Percentiles rank a stretch among this genome's conserved stretches.
phyloP scores from a whole-genome alignment of 2,888 invertebrate genomes.

The Dichetophora obliterata region DNA sequence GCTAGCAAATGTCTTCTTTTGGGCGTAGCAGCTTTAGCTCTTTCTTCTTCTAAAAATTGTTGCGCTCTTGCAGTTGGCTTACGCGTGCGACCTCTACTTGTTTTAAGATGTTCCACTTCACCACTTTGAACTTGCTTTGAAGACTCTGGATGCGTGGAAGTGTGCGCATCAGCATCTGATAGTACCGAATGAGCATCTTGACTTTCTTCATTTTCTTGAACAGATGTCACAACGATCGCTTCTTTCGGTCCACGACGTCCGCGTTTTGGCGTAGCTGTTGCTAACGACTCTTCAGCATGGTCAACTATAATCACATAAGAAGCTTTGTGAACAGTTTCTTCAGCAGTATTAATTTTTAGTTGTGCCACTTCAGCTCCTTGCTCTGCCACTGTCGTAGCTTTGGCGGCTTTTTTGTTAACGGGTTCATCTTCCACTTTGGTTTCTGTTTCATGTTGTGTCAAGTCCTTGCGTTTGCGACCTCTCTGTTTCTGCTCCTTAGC shows the following conservation, averaged over 20 bases:
- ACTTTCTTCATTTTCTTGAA: constrained; percentile 15
- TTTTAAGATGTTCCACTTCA: constrained; percentile 48
- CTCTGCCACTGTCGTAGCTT: background rate
- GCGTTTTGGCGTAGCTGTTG: constrained; percentile 10
- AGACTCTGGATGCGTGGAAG: background rate
- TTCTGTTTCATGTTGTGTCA: background rate
- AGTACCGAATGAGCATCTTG: background rate
- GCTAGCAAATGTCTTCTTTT: constrained; percentile 44
- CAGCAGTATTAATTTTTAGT: constrained; percentile 9
- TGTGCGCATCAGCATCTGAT: background rate
- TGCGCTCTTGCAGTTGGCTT: constrained; percentile 58
- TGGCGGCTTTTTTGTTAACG: background rate
- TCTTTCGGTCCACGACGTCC: constrained; percentile 19
- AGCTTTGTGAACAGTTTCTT: constrained; percentile 47
- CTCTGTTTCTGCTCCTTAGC: background rate
- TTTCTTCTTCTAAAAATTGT: constrained; percentile 52
- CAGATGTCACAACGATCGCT: background rate
- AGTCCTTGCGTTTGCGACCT: constrained; percentile 3
- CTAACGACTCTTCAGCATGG: constrained; percentile 3
- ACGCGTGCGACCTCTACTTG: constrained; percentile 51
- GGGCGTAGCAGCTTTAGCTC: constrained; percentile 49
- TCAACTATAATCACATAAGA: constrained; percentile 37
- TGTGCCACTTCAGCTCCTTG: background rate
- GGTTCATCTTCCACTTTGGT: background rate
- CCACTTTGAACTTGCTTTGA: background rate